phyloP scores from a whole-genome alignment of 2,888 invertebrate genomes.

The Sminthurides aquaticus region DNA sequence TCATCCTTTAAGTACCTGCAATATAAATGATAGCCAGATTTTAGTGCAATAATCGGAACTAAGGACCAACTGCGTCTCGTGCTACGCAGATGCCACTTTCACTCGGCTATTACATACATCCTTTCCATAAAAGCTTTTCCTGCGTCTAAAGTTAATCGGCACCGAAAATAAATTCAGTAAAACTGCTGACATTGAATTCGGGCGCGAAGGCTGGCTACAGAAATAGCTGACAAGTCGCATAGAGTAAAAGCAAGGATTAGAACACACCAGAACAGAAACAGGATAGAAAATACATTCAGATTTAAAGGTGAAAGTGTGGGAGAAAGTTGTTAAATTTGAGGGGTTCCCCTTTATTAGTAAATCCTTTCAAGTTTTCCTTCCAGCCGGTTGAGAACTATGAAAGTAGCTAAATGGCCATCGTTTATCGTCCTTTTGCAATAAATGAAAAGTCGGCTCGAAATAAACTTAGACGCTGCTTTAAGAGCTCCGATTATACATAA shows the following conservation, averaged over 20 bases:
- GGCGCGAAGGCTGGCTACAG: not conserved
- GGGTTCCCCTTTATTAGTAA: conserved; percentile 13
- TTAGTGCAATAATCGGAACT: not conserved
- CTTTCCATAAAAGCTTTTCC: too few relatives aligned
- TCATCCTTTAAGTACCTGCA: conserved; percentile 66
- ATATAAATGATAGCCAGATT: conserved; percentile 7
- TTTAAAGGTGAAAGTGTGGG: conserved; percentile 5
- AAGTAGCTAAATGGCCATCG: too few relatives aligned
- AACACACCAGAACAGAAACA: too few relatives aligned
- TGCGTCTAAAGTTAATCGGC: not conserved
- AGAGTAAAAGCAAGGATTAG: too few relatives aligned
- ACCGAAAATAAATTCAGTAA: not conserved
- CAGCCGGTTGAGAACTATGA: not conserved
- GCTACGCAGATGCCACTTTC: too few relatives aligned
- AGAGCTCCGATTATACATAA: too few relatives aligned
- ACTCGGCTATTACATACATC: too few relatives aligned
- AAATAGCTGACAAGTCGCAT: too few relatives aligned
- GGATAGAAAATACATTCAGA: not conserved
- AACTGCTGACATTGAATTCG: not conserved
- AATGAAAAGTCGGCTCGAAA: not conserved
- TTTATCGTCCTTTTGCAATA: not conserved
- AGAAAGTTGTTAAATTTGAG: conserved; percentile 11
- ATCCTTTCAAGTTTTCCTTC: conserved; percentile 3
- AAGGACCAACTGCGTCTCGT: too few relatives aligned
- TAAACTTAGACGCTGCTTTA: too few relatives aligned